Base-by-base conservation (phyloP, 2,797 vertebrate genomes). In the Siniperca undulata region DNA sequence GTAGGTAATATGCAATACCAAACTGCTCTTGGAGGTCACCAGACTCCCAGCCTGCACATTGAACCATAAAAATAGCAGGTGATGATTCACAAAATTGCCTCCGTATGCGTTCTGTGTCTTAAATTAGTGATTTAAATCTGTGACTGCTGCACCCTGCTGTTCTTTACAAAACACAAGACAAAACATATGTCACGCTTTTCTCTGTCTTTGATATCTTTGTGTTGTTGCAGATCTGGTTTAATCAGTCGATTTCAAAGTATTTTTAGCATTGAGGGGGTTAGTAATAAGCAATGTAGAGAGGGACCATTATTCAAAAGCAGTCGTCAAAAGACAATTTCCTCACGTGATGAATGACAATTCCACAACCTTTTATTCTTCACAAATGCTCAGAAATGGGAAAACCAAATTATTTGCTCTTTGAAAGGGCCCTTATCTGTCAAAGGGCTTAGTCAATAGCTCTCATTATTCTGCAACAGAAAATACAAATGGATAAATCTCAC, bases 41-140 rank as follows among this genome's bases (percentile, higher is more conserved):
- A 0, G 87, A 84, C 42, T 94, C 93, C 85, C 90, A 90, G 16
- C 86, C 94, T 94, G 80, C 40, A 72, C 17, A 77, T 40, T 58
- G 34, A 78, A 78, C 12, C 60, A 74, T 12, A 13, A 20, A 74
- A 66, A 69, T 65, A 81, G 40, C 24, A 68, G 62, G 66, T 20
- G 42, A 70, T 34, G 22, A 52, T 72, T 83, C 38, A 55, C 14
- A 76, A 79, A 85, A 77, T n/a, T 74, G 7, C 19, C 36, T 42
- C 22, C 6, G 14, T 13, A 12, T 44, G 12, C 48, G 27, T 8
- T 34, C 6, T 20, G 7, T 22, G 13, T 73, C 27, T 70, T 30
- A 42, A n/a, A 56, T 4, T 1, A 4, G 2, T 50, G 17, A 50
- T 50, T 19, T 50, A 30, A 8, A 1, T 27, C 34, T 53, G 20